Base-by-base conservation (phyloP, 2,113 vertebrate species). In the Hemicordylus capensis region DNA sequence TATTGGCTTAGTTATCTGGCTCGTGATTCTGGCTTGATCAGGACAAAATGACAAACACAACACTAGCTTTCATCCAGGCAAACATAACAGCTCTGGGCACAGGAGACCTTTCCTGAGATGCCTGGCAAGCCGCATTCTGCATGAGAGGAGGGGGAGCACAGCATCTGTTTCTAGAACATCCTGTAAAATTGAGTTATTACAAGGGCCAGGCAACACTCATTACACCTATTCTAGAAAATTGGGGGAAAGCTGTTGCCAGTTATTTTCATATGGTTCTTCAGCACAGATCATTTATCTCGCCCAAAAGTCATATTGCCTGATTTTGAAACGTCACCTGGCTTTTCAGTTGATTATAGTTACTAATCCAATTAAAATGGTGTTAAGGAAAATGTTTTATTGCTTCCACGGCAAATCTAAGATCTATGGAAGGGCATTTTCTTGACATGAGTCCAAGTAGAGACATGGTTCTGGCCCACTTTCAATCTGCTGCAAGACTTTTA, bases 1-100 rank as follows among this genome's bases (percentile, higher is more conserved):
- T 63, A 79, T 85, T 79, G 84, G 84, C 67, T 79, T 79, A 63
- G n/a, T 61, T 72, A 48, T 85, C 54, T 85, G 84, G 84, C 84
- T 63, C 76, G 26, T 9, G n/a, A 17, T 63, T 61, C 84, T 79
- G 84, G 56, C 56, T 73, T 79, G 84, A 79, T 85, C 76, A 51
- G 42, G 31, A 63, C 42, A 80, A 79, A 80, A 72, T 73, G 76
- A 85, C 56, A 85, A 56, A 67, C 76, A 79, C 66, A 85, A 80
- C 76, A 83, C 39, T 26, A n/a, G 69, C 31, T 83, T 74, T 74
- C 56, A 80, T 67, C 61, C 73, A 64, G 48, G 74, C 73, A 44
- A 56, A 37, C n/a, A 56, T 46, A 63, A 83, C 4, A 9, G 56
- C 51, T 85, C 67, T 79, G 76, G 66, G 76, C 76, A 73, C 56